Percentiles rank a stretch among this genome's conserved stretches.
phyloP scores from a whole-genome alignment of 2,113 vertebrate species.

The Brachyhypopomus gauderio region DNA sequence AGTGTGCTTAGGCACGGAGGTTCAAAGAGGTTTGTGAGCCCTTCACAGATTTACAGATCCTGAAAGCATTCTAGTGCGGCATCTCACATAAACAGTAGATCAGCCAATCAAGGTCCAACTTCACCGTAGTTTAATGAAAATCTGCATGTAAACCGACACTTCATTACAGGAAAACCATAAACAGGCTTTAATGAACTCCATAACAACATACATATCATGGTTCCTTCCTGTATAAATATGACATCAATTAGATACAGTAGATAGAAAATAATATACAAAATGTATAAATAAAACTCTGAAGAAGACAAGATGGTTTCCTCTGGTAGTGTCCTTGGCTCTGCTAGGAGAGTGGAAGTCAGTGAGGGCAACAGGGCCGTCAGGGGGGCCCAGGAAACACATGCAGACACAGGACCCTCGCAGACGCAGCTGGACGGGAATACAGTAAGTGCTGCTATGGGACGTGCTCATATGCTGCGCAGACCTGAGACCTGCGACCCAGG shows the following conservation, averaged over 20 bases:
- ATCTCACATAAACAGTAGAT: conserved; percentile 13
- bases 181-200: not conserved
- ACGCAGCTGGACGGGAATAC: not conserved
- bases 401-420: not conserved
- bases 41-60: not conserved
- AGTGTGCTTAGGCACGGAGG: conserved; percentile 4
- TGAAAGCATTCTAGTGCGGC: not conserved
- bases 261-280: not conserved
- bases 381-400: not conserved
- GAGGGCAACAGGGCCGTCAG: too few relatives aligned
- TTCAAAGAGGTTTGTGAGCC: conserved; percentile 17
- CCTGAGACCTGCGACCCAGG: not conserved
- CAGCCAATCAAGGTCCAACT: conserved; percentile 3
- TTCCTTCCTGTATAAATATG: not conserved
- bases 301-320: too few relatives aligned
- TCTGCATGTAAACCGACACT: not conserved
- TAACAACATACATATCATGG: not conserved
- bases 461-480: conserved; percentile 24
- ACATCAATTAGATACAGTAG: not conserved
- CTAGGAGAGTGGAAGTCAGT: too few relatives aligned
- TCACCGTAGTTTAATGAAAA: conserved; percentile 14
- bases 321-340: too few relatives aligned
- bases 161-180: not conserved
- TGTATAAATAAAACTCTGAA: too few relatives aligned
- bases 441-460: not conserved